Evolutionary conservation across 2,888 invertebrate genomes (phyloP).

Genomic region (Pollenia labialis): DNA sequence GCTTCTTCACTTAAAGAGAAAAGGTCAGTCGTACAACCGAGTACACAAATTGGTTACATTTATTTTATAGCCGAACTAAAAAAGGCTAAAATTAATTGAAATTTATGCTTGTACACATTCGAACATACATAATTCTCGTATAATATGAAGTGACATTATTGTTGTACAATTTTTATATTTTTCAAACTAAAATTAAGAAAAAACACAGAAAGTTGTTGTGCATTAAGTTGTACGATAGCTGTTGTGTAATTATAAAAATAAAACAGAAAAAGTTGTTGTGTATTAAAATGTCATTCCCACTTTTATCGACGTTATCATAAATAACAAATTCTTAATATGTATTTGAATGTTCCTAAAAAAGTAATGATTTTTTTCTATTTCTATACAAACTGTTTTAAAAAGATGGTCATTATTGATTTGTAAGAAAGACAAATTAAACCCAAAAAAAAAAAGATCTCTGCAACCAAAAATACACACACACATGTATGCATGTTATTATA

Average conservation of each 20-base stretch:
- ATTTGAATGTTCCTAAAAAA: slow-evolving; percentile 19
- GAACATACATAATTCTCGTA: background rate
- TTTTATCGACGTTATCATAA: background rate
- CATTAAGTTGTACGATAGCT: background rate
- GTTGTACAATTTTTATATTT: slow-evolving; percentile 1
- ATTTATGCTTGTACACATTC: background rate
- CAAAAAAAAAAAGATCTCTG: background rate
- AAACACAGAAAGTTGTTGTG: background rate
- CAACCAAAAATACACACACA: background rate
- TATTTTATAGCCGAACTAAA: background rate
- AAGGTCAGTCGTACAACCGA: slow-evolving; percentile 39
- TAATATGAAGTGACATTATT: slow-evolving; percentile 18
- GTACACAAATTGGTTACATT: slow-evolving; percentile 50
- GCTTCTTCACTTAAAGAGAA: background rate
- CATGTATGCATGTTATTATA: background rate
- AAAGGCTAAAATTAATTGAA: slow-evolving; percentile 11
- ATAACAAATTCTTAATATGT: background rate
- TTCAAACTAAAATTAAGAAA: too few species aligned
- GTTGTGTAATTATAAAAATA: too few species aligned
- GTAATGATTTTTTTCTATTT: background rate
- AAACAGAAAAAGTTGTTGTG: background rate
- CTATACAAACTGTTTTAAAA: background rate
- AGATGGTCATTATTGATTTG: background rate
- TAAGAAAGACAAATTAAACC: background rate
- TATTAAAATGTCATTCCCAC: background rate